These are phyloP conservation scores for Microcebus jonahi DNA, from an alignment of 2,113 vertebrate species.

Conservation along the genomic window DNA sequence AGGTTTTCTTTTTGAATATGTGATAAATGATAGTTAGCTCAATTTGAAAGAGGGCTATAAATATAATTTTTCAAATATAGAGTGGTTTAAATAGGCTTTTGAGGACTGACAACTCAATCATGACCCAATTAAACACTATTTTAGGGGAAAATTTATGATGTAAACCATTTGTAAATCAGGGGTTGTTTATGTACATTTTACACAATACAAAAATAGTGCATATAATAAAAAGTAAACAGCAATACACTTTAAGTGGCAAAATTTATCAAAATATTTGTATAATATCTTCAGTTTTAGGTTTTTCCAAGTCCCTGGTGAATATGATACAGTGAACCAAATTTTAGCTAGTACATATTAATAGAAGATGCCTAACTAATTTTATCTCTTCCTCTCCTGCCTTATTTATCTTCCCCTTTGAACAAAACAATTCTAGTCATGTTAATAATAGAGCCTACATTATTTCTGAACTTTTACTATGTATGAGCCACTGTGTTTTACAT, in stretches of 20 bases:
- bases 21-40: background rate
- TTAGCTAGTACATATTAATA: background rate
- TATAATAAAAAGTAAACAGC: background rate
- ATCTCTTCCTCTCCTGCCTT: background rate
- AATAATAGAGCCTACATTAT: too few species aligned
- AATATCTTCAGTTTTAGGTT: background rate
- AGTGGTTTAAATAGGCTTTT: constrained; percentile 27
- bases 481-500: background rate
- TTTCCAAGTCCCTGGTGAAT: background rate
- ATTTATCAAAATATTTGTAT: background rate
- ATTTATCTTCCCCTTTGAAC: background rate
- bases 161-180: background rate
- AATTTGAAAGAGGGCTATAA: background rate
- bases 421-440: background rate
- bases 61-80: background rate
- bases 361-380: background rate
- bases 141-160: background rate
- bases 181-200: background rate
- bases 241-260: background rate
- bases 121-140: background rate
- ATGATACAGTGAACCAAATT: background rate
- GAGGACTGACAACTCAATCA: background rate
- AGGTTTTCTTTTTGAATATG: constrained; percentile 48
- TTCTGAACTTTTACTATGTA: background rate
- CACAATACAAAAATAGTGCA: background rate